Evolutionary conservation across 2,888 invertebrate species (phyloP).

Genomic region (Toxonevra muliebris): DNA sequence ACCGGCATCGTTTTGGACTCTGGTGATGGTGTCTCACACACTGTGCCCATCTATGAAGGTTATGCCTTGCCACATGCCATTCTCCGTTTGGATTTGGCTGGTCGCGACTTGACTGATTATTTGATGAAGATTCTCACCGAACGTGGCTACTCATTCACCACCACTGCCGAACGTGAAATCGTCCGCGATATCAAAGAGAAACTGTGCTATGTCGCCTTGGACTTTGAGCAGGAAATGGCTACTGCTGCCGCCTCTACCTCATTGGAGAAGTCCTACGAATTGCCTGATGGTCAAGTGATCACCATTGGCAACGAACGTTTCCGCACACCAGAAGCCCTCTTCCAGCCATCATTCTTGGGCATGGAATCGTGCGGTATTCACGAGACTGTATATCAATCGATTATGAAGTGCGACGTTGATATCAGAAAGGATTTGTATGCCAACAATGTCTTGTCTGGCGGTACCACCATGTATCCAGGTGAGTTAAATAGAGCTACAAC

Average conservation of each 20-base stretch:
- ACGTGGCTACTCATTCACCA: constrained; percentile 90
- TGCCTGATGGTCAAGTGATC: constrained; percentile 93
- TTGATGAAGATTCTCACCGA: constrained; percentile 94
- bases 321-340: constrained; percentile 93
- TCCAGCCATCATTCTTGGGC: constrained; percentile 90
- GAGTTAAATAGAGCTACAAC: constrained; percentile 14
- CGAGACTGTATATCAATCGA: constrained; percentile 94
- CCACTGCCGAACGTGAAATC: constrained; percentile 93
- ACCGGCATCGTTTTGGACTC: constrained; percentile 96
- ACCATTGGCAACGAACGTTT: constrained; percentile 93
- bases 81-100: constrained; percentile 91
- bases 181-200: constrained; percentile 96
- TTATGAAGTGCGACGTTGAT: constrained; percentile 97
- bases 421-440: constrained; percentile 94
- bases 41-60: constrained; percentile 94
- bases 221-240: constrained; percentile 95
- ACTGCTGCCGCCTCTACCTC: constrained; percentile 91
- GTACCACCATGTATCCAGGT: constrained; percentile 89
- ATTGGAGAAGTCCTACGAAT: constrained; percentile 93
- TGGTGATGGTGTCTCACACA: constrained; percentile 96
- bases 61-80: constrained; percentile 94
- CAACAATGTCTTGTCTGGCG: constrained; percentile 90
- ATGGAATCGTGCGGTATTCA: constrained; percentile 91
- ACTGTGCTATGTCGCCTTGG: constrained; percentile 89
- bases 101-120: constrained; percentile 92